Evolutionary conservation across 2,113 vertebrate species (phyloP), one percentile per base, ranked within the genome.

Genomic region (Oncorhynchus nerka): DNA sequence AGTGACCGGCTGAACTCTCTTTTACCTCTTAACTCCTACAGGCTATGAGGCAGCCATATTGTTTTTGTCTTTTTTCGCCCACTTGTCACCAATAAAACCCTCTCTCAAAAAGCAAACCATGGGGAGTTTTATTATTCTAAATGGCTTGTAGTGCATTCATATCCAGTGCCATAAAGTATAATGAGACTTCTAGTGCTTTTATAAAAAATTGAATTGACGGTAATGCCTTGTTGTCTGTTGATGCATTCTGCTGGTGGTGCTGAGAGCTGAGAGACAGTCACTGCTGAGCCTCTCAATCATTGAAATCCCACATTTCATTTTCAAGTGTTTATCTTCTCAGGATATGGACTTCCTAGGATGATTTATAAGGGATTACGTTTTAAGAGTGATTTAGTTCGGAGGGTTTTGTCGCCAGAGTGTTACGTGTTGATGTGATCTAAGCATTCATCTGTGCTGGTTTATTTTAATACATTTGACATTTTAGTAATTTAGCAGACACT

Each of bases 361-460:
- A 90, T 89, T 88, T 88, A 80, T 74, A 83, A 80, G 84, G 84
- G 84, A 90, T 92, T 91, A 88, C 85, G 77, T 91, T 89, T 87
- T 73, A 79, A 85, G 82, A 87, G 87, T 85, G 86, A 90, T 89
- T 89, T 86, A 88, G 84, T 84, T 87, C 73, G 75, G 16, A 76
- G 86, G 67, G 28, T 48, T 65, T 78, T 55, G 70, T 68, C 61
- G 30, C 39, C 61, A n/a, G 8, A 2, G 65, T 66, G 59, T 61
- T n/a, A n/a, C 68, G 68, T 45, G 26, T 8, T 12, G 39, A 19
- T n/a, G 34, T n/a, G 68, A 72, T 73, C 55, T 68, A 75, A 73
- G 64, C 32, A 22, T 19, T 61, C 4, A 62, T 68, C 39, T 45
- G 6, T 34, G 72, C 48, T 45, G 62, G 39, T 15, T 49, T 75